Evolutionary conservation across 2,113 vertebrate species (phyloP).

Genomic region (Prunella fulvescens): DNA sequence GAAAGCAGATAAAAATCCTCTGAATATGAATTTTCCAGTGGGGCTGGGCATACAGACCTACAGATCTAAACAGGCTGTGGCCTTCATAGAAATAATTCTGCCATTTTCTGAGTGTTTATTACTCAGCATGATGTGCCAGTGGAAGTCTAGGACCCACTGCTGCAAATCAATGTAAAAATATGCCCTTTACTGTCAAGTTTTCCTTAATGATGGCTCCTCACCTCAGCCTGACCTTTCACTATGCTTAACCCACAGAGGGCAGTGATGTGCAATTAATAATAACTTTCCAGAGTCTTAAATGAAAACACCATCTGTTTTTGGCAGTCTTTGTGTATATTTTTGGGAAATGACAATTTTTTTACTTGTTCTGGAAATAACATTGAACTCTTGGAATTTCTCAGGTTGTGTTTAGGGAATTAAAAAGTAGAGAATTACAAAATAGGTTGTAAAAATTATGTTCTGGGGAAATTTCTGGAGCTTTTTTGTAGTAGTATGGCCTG

Average conservation of each 20-base stretch:
- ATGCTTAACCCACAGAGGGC: background rate
- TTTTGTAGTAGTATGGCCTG: background rate
- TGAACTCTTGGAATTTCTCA: background rate
- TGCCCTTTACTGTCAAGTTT: background rate
- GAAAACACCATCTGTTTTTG: background rate
- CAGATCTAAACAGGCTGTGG: background rate
- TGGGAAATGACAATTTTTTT: background rate
- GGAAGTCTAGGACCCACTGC: background rate
- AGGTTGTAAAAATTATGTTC: background rate
- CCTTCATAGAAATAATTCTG: background rate
- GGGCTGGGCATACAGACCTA: background rate
- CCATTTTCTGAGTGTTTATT: background rate
- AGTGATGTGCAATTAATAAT: constrained; percentile 20
- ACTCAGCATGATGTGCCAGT: background rate
- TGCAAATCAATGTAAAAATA: background rate
- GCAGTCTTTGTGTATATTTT: background rate
- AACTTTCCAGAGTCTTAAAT: background rate
- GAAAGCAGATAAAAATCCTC: background rate
- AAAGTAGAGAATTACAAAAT: background rate
- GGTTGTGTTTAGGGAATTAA: background rate
- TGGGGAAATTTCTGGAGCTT: background rate
- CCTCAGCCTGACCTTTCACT: background rate
- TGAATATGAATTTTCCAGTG: background rate
- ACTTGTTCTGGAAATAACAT: background rate
- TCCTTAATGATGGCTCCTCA: background rate